Evolutionary conservation across 2,797 vertebrate genomes (phyloP).

Genomic region (Potorous gilbertii): DNA sequence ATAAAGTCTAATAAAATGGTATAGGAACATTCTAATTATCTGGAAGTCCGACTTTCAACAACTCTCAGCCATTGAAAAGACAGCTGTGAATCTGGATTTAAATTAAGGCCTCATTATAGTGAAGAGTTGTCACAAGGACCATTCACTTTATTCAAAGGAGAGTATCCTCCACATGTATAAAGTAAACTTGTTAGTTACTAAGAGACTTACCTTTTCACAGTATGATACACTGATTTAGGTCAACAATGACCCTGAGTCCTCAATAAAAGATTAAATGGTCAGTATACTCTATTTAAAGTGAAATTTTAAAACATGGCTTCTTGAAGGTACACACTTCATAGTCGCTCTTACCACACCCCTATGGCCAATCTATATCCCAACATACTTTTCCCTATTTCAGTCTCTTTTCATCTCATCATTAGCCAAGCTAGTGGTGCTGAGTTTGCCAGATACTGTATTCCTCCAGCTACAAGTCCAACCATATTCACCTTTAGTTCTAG

Average conservation of each 20-base stretch:
- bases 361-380: background rate
- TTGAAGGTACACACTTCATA: background rate
- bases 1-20: constrained; percentile 41
- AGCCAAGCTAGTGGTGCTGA: fast-evolving
- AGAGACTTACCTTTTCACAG: background rate
- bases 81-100: background rate
- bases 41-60: constrained; percentile 21
- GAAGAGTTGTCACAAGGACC: background rate
- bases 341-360: background rate
- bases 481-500: background rate
- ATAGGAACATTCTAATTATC: background rate
- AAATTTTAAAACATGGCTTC: background rate
- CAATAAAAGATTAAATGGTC: background rate
- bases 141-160: background rate
- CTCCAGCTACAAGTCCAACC: background rate
- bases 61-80: constrained; percentile 3
- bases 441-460: background rate
- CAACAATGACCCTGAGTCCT: background rate
- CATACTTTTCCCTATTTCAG: background rate
- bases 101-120: background rate
- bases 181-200: background rate
- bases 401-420: background rate
- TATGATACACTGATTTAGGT: background rate
- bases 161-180: background rate
- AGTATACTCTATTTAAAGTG: background rate